Conservation (phyloP, 2,888 invertebrate genomes). For the Agrotis segetum region DNA sequence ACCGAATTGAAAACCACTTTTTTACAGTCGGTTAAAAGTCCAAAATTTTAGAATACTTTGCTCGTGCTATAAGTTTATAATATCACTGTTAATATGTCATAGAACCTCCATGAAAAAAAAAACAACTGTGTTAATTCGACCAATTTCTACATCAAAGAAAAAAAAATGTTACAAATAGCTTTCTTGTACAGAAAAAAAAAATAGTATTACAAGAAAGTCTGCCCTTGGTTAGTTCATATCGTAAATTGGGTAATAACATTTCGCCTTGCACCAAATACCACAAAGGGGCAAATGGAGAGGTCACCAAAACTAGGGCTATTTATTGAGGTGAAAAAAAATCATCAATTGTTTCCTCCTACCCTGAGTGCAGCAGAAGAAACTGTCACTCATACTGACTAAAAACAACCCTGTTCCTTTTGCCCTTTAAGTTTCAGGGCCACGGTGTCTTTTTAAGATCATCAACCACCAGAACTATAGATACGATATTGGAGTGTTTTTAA, state of each 20-base stretch:
- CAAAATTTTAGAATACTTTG: not conserved
- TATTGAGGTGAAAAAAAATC: too few relatives aligned
- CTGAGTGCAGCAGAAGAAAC: too few relatives aligned
- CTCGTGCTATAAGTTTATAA: not conserved
- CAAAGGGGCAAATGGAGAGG: conserved; percentile 18
- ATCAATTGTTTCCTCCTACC: too few relatives aligned
- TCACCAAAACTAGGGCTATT: not conserved
- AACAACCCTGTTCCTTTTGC: too few relatives aligned
- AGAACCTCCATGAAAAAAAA: too few relatives aligned
- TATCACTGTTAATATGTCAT: too few relatives aligned
- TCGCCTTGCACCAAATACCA: conserved; percentile 59
- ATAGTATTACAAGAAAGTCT: conserved; percentile 35
- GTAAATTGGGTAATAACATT: conserved; percentile 39
- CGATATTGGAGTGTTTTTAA: not conserved
- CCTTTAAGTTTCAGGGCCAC: too few relatives aligned
- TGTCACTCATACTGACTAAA: too few relatives aligned
- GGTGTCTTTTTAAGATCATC: too few relatives aligned
- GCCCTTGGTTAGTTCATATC: conserved; percentile 45
- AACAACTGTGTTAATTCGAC: not conserved
- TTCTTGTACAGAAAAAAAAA: conserved; percentile 35
- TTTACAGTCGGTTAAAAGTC: too few relatives aligned
- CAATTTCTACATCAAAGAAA: conserved; percentile 28
- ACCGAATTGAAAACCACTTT: too few relatives aligned
- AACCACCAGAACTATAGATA: too few relatives aligned
- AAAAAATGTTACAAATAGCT: conserved; percentile 23